Evolutionary conservation across 2,113 vertebrate genomes (phyloP).

Genomic region (Dicerorhinus sumatrensis): DNA sequence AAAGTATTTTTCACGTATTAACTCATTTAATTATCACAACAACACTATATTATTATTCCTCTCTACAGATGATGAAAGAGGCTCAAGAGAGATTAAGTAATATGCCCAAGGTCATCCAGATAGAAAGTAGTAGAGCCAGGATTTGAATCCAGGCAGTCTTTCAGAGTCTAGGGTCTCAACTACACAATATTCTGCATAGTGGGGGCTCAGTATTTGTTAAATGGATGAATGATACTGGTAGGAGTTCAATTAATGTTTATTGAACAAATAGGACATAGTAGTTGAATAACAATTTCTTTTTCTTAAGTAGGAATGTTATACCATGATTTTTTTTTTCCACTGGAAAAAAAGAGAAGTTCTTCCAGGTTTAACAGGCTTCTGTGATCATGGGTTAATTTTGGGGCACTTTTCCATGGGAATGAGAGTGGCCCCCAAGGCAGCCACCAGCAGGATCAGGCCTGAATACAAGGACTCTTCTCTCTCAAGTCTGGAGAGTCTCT

Average conservation of each 20-base stretch:
- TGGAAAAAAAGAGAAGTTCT: not conserved
- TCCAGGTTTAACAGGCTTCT: not conserved
- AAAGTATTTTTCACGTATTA: not conserved
- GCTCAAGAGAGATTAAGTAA: not conserved
- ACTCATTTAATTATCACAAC: not conserved
- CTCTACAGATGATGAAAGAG: not conserved
- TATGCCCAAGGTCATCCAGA: not conserved
- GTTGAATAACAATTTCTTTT: not conserved
- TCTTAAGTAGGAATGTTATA: not conserved
- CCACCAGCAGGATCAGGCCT: not conserved
- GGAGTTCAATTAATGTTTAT: not conserved
- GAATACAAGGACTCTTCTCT: not conserved
- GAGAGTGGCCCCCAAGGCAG: not conserved
- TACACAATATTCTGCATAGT: not conserved
- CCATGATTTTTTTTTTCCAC: not conserved
- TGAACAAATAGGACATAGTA: not conserved
- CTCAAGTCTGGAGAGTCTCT: not conserved
- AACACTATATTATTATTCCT: not conserved
- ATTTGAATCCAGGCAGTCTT: not conserved
- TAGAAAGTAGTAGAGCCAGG: not conserved
- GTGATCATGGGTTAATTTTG: not conserved
- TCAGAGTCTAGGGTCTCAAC: not conserved
- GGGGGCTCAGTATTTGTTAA: not conserved
- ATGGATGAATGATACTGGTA: not conserved
- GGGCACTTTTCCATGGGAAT: not conserved